Percentiles rank a stretch among this genome's conserved stretches.
phyloP scores from a whole-genome alignment of 2,888 invertebrate species.

The Dasypogon diadema region DNA sequence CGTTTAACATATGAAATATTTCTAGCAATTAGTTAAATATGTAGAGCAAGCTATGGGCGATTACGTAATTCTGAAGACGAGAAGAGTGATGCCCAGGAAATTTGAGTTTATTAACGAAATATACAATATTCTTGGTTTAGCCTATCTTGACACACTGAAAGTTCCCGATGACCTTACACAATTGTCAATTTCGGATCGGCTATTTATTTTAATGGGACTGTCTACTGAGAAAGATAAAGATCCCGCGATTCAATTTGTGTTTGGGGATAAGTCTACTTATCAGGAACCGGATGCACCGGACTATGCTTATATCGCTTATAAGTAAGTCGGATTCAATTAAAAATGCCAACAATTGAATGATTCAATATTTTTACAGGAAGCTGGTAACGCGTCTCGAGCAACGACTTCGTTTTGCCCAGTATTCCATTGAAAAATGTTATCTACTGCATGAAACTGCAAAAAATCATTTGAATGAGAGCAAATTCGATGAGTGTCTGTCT shows the following conservation, averaged over 20 bases:
- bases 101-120: slow-evolving; percentile 67
- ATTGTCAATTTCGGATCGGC: slow-evolving; percentile 7
- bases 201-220: slow-evolving; percentile 26
- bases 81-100: slow-evolving; percentile 66
- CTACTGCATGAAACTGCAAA: slow-evolving; percentile 51
- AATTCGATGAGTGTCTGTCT: slow-evolving; percentile 50
- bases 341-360: background rate
- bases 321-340: slow-evolving; percentile 57
- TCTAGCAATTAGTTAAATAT: slow-evolving; percentile 56
- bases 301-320: slow-evolving; percentile 59
- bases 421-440: slow-evolving; percentile 55
- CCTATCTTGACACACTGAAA: slow-evolving; percentile 61
- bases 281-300: slow-evolving; percentile 59
- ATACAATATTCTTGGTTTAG: slow-evolving; percentile 64
- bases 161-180: slow-evolving; percentile 44
- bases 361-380: background rate
- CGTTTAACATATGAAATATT: background rate
- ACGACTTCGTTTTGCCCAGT: slow-evolving; percentile 42
- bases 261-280: slow-evolving; percentile 62
- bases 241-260: slow-evolving; percentile 58
- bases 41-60: slow-evolving; percentile 64
- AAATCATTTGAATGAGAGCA: slow-evolving; percentile 50
- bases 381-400: slow-evolving; percentile 29
- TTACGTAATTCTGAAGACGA: slow-evolving; percentile 64
- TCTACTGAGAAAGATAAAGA: slow-evolving; percentile 50